Percentiles rank a stretch among this genome's conserved stretches.
Evolutionary conservation across 1,140 invertebrate genomes (phyloP).

Genomic region (Orchesella cincta): DNA sequence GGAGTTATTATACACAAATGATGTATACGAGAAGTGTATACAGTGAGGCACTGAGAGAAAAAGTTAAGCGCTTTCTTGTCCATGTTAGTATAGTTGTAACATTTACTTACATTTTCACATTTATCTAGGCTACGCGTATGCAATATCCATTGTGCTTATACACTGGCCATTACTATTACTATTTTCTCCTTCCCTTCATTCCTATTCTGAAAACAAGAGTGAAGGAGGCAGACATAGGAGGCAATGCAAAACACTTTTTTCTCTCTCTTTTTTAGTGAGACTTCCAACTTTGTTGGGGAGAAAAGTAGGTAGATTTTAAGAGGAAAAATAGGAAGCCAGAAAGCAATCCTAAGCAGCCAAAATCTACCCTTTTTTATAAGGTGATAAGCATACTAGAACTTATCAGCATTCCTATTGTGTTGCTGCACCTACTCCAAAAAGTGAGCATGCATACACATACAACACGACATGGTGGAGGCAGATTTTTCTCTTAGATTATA

Average conservation of each 20-base stretch:
- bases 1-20: too few species aligned
- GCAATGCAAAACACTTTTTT: neutral
- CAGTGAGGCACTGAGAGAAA: too few species aligned
- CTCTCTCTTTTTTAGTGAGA: neutral
- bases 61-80: too few species aligned
- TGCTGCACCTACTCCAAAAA: neutral
- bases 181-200: neutral
- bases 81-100: neutral
- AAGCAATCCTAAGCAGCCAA: neutral
- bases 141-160: neutral
- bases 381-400: conserved; percentile 22
- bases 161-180: neutral
- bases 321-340: too few species aligned
- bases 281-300: neutral
- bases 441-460: neutral
- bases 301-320: conserved; percentile 1
- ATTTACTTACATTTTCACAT: neutral
- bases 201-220: neutral
- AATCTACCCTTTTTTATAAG: conserved; percentile 18
- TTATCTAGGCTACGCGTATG: neutral
- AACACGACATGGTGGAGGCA: neutral
- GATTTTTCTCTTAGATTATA: neutral
- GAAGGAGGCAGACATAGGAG: neutral
- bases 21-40: too few species aligned
- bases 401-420: conserved; percentile 29